phyloP scores from a whole-genome alignment of 2,797 vertebrate species.

The Mionectes olivaceus region DNA sequence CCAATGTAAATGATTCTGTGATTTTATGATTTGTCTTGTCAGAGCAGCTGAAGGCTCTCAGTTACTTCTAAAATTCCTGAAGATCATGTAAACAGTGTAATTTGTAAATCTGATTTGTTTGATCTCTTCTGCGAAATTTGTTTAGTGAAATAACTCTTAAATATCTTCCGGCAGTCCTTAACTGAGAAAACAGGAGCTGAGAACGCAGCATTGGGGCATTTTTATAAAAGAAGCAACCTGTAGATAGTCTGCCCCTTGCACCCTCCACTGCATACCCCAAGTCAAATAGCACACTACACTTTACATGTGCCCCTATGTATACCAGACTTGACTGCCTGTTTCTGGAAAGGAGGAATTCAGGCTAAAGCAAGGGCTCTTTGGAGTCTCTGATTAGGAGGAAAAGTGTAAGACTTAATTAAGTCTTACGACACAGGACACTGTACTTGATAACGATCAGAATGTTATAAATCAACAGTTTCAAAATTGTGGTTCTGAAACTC shows the following conservation, averaged over 20 bases:
- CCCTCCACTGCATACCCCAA: no score
- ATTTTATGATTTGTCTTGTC: not conserved
- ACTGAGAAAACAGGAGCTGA: not conserved
- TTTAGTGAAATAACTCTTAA: not conserved
- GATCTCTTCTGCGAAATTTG: not conserved
- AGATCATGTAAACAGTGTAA: not conserved
- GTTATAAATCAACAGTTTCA: not conserved
- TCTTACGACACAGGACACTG: not conserved
- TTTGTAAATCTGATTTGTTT: not conserved
- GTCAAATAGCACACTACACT: not conserved
- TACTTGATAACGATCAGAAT: not conserved
- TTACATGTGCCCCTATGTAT: rapidly evolving
- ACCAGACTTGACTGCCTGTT: not conserved
- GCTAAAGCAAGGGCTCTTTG: not conserved
- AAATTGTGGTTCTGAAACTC: not conserved
- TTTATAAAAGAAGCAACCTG: not conserved
- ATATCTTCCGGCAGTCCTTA: not conserved
- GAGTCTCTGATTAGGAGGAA: not conserved
- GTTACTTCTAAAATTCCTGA: not conserved
- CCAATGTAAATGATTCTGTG: not conserved
- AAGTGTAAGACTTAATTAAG: not conserved
- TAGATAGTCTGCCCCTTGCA: not conserved
- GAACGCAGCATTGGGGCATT: not conserved
- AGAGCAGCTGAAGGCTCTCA: not conserved
- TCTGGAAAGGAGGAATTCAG: not conserved